These are phyloP conservation scores for Mongoloraphidia duomilia DNA, from an alignment of 2,888 invertebrate species.

Conservation along the genomic window DNA sequence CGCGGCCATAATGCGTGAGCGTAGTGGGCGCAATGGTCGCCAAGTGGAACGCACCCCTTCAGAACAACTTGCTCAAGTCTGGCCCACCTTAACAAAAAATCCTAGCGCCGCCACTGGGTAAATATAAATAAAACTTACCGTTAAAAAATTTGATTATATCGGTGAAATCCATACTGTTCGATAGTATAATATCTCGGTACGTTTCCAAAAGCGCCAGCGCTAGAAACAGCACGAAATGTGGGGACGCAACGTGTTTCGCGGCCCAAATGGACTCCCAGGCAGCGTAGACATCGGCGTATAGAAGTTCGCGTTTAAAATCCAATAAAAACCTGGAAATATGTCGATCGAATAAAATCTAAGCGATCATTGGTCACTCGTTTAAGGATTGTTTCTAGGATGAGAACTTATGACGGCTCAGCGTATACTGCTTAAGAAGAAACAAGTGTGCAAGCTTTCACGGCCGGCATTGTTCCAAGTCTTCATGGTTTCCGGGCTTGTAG, in stretches of 20 bases:
- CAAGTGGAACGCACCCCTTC: too few relatives aligned
- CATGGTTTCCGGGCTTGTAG: too few relatives aligned
- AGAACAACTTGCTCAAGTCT: neutral
- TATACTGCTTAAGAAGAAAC: neutral
- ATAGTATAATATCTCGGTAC: slow-evolving; percentile 85
- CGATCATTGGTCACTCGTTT: neutral
- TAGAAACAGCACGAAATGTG: slow-evolving; percentile 84
- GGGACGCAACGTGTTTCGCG: slow-evolving; percentile 72
- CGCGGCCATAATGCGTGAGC: too few relatives aligned
- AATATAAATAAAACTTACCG: slow-evolving; percentile 40
- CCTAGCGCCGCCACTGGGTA: neutral
- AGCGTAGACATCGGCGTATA: slow-evolving; percentile 85
- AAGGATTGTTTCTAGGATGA: neutral
- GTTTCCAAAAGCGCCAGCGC: slow-evolving; percentile 84
- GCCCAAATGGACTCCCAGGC: slow-evolving; percentile 97
- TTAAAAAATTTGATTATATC: slow-evolving; percentile 98
- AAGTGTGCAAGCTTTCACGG: too few relatives aligned
- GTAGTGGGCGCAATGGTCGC: too few relatives aligned
- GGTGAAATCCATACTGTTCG: slow-evolving; percentile 95
- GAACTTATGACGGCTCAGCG: neutral
- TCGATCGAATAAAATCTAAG: neutral
- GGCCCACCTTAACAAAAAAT: neutral
- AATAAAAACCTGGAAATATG: slow-evolving; percentile 47
- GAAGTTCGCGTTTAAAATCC: slow-evolving; percentile 87
- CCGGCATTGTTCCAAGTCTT: too few relatives aligned